A percentile compares a stretch with the other conserved stretches of the same genome.
Conservation (phyloP, 2,797 vertebrate species). For the Bradypus variegatus region DNA sequence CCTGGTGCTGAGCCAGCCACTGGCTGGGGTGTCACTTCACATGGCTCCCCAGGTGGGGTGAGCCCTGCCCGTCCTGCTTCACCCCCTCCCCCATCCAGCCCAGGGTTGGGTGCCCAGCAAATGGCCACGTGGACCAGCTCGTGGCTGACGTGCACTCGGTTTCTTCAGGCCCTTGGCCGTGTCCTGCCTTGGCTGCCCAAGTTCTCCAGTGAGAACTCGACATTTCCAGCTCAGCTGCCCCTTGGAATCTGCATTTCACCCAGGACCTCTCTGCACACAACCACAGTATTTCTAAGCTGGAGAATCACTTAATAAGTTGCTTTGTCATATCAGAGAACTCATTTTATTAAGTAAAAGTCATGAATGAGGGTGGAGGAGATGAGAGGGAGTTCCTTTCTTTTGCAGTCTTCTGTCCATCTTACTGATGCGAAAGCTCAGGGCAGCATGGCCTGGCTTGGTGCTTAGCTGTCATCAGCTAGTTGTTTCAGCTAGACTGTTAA, state of each 20-base stretch:
- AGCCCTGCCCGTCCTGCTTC: not conserved
- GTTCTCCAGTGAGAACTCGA: not conserved
- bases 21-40: not conserved
- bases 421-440: accelerated
- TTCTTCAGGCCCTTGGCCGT: not conserved
- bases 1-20: not conserved
- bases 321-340: not conserved
- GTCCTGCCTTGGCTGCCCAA: accelerated
- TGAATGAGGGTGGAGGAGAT: accelerated
- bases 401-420: not conserved
- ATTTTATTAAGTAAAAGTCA: not conserved
- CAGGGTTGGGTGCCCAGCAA: accelerated
- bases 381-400: not conserved
- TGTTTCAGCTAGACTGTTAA: not conserved
- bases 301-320: not conserved
- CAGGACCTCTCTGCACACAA: not conserved
- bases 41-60: no score
- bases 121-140: accelerated
- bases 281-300: not conserved
- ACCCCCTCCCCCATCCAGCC: accelerated
- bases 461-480: not conserved
- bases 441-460: not conserved
- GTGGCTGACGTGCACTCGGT: no score
- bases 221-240: not conserved
- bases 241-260: not conserved